Percentiles rank a stretch among this genome's conserved stretches.
phyloP scores from a whole-genome alignment of 2,888 invertebrate genomes.

The Phanerotoma sp. region DNA sequence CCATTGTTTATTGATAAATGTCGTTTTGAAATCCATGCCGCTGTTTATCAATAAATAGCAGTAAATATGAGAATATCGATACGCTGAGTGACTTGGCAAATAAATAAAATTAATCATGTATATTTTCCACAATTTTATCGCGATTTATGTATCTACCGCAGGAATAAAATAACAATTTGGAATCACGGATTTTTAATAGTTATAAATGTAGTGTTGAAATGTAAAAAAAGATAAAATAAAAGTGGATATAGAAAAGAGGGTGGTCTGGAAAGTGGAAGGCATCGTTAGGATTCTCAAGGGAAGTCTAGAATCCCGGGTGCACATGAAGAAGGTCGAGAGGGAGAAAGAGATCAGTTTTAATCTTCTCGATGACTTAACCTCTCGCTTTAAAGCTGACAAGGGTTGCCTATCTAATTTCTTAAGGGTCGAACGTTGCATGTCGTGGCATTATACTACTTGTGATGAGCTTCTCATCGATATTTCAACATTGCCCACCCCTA shows the following conservation, averaged over 20 bases:
- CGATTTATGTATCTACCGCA: background rate
- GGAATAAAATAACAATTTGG: background rate
- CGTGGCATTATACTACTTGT: slow-evolving; percentile 20
- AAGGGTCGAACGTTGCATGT: slow-evolving; percentile 33
- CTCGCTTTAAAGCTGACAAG: slow-evolving; percentile 28
- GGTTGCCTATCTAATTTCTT: slow-evolving; percentile 39
- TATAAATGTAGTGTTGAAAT: background rate
- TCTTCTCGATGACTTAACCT: slow-evolving; percentile 48
- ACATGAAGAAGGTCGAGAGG: slow-evolving; percentile 2
- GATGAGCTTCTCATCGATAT: slow-evolving; percentile 12
- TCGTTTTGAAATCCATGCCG: background rate
- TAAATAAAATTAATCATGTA: too few species aligned
- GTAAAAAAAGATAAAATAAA: background rate
- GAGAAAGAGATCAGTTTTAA: slow-evolving; percentile 40
- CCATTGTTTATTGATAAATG: too few species aligned
- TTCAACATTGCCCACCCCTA: slow-evolving; percentile 7
- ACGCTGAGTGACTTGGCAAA: too few species aligned
- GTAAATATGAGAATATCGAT: too few species aligned
- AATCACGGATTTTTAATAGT: slow-evolving; percentile 1
- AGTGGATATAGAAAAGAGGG: background rate
- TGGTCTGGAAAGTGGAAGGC: slow-evolving; percentile 24
- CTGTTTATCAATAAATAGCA: too few species aligned
- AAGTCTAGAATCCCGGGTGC: slow-evolving; percentile 14
- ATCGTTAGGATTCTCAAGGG: slow-evolving; percentile 48
- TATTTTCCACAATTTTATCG: too few species aligned